A percentile compares a stretch with the other conserved stretches of the same genome.
These are phyloP conservation scores for Siphamia tubifer DNA, from an alignment of 2,113 vertebrate species.

Conservation along the genomic window DNA sequence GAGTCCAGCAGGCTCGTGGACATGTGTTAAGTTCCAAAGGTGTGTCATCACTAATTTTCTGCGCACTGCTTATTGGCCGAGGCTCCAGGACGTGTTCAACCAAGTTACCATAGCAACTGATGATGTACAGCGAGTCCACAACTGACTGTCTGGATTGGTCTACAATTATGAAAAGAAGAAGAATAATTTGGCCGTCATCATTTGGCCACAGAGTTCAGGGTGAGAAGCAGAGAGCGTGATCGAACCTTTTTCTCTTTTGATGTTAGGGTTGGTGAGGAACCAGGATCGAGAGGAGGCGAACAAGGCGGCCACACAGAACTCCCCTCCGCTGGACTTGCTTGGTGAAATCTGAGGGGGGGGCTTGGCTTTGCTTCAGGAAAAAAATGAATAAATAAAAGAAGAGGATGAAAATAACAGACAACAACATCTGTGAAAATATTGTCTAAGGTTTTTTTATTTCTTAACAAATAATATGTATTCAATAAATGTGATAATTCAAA, in stretches of 20 bases:
- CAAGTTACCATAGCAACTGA: conserved; percentile 95
- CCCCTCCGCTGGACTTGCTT: conserved; percentile 94
- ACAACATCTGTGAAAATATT: no score
- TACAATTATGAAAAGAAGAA: conserved; percentile 49
- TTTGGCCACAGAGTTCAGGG: neutral
- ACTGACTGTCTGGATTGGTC: conserved; percentile 94
- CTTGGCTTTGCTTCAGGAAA: conserved; percentile 89
- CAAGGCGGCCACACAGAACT: conserved; percentile 92
- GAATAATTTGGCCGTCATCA: neutral
- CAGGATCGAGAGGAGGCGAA: conserved; percentile 94
- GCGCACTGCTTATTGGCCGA: conserved; percentile 89
- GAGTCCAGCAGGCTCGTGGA: conserved; percentile 92
- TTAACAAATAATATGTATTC: no score
- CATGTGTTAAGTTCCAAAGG: conserved; percentile 92
- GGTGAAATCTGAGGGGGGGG: conserved; percentile 96
- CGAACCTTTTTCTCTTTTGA: conserved; percentile 97
- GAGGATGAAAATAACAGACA: neutral
- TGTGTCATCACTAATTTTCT: conserved; percentile 95
- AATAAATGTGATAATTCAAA: no score
- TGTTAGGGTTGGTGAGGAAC: conserved; percentile 93
- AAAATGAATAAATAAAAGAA: neutral
- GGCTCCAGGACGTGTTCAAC: conserved; percentile 96
- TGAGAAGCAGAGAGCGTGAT: neutral
- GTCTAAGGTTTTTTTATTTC: neutral
- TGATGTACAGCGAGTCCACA: conserved; percentile 92